phyloP scores from a whole-genome alignment of 2,113 vertebrate species.

The Pelusios castaneus region DNA sequence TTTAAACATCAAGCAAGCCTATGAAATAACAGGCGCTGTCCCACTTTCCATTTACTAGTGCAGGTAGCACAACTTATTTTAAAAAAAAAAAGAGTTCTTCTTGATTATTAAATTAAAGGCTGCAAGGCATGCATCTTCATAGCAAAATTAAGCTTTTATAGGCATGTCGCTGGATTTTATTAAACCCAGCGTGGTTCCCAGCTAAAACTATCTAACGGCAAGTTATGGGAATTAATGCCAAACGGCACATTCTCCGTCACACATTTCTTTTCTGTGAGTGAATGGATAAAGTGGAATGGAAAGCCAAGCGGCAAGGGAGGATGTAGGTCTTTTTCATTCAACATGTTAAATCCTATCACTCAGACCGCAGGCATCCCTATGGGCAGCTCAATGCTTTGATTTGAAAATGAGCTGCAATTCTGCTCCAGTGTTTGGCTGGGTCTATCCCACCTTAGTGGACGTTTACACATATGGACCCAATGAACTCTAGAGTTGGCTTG shows the following conservation, averaged over 20 bases:
- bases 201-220: constrained; percentile 50
- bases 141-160: constrained; percentile 70
- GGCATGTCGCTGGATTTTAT: constrained; percentile 66
- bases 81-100: constrained; percentile 48
- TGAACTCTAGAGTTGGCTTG: constrained; percentile 53
- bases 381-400: constrained; percentile 14
- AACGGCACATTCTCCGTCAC: constrained; percentile 20
- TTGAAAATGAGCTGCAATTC: constrained; percentile 23
- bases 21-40: constrained; percentile 64
- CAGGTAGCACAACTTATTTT: constrained; percentile 70
- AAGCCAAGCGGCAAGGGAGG: background rate
- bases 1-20: constrained; percentile 64
- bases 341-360: constrained; percentile 11
- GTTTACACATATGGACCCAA: constrained; percentile 70
- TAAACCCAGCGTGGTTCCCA: constrained; percentile 65
- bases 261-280: background rate
- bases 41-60: constrained; percentile 67
- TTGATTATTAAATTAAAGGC: constrained; percentile 71
- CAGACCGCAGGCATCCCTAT: constrained; percentile 20
- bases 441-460: constrained; percentile 16
- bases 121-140: constrained; percentile 65
- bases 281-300: constrained; percentile 1
- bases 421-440: constrained; percentile 1
- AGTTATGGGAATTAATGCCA: constrained; percentile 60
- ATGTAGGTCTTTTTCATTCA: constrained; percentile 10